phyloP scores from a whole-genome alignment of 2,797 vertebrate genomes.

The Tiaroga cobitis region DNA sequence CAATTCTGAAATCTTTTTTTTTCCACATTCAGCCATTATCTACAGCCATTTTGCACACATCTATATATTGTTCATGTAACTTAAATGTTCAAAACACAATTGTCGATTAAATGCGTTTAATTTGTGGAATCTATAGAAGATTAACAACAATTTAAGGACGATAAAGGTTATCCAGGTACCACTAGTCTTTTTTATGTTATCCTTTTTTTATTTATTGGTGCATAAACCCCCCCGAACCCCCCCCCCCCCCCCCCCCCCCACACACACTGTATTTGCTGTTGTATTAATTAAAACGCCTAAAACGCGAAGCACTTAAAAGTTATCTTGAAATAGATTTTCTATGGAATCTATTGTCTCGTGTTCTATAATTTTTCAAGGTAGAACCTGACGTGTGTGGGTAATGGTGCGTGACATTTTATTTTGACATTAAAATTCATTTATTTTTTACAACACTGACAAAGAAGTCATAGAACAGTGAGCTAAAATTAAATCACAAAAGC shows the following conservation, averaged over 20 bases:
- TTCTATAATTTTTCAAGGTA: neutral
- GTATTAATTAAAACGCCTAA: neutral
- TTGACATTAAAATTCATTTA: neutral
- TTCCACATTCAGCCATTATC: neutral
- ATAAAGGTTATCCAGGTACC: neutral
- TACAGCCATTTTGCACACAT: neutral
- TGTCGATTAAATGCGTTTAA: neutral
- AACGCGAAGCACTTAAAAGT: neutral
- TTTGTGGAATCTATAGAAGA: neutral
- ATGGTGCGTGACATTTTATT: neutral
- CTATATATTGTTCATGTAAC: neutral
- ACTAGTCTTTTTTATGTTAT: neutral
- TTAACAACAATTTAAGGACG: neutral
- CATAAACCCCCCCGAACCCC: no score
- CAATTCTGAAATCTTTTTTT: neutral
- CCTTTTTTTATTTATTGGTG: neutral
- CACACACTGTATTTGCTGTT: no score
- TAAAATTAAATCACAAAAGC: constrained; percentile 1
- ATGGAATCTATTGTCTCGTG: neutral
- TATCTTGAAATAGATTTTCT: neutral
- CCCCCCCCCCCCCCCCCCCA: no score
- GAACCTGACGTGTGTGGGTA: neutral
- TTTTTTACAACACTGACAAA: neutral
- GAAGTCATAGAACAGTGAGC: neutral
- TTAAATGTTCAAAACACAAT: neutral